Base-by-base conservation (phyloP, 2,113 vertebrate species). In the Sylvietta virens region DNA sequence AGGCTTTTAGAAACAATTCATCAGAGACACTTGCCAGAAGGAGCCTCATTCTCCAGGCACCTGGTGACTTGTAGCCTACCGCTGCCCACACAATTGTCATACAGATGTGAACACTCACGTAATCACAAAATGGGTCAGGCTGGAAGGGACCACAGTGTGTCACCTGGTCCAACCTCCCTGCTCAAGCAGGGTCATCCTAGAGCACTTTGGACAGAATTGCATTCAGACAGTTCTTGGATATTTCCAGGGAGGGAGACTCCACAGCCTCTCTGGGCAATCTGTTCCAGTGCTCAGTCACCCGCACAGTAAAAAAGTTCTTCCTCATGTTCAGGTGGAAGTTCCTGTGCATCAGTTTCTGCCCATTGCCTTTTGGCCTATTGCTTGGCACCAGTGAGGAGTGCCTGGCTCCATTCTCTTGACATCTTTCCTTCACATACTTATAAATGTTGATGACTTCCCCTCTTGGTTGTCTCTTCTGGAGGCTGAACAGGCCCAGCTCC, bases 11-110 rank as follows among this genome's bases (percentile, higher is more conserved):
- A 44, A 86, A 74, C 31, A 69, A 26, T 64, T 65, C 13, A 53
- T 76, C 54, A 76, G 67, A 50, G 39, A 66, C 16, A 35, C 11
- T 86, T 88, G 24, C 21, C 48, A 91, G 64, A 77, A 88, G 23
- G 6, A 95, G 42, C 33, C 23, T 78, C 42, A 13, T 40, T 88
- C 37, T 50, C 48, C 4, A 3, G 24, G 64, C 27, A 53, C 45
- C 28, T 1, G 1, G 24, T 47, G 39, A 54, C 31, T 61, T 6
- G 3, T 4, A 1, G 47, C 37, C 44, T 50, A 37, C 21, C 4
- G 0, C 42, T 61, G 60, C 18, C 39, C 70, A 42, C 28, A 15
- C 31, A 20, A 47, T 33, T 9, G 0, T 30, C 5, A 2, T 37
- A 28, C 2, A 10, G 37, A 65, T 6, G 3, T 40, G 62, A 76